phyloP scores from a whole-genome alignment of 2,797 vertebrate genomes.

The Glyptemys insculpta region DNA sequence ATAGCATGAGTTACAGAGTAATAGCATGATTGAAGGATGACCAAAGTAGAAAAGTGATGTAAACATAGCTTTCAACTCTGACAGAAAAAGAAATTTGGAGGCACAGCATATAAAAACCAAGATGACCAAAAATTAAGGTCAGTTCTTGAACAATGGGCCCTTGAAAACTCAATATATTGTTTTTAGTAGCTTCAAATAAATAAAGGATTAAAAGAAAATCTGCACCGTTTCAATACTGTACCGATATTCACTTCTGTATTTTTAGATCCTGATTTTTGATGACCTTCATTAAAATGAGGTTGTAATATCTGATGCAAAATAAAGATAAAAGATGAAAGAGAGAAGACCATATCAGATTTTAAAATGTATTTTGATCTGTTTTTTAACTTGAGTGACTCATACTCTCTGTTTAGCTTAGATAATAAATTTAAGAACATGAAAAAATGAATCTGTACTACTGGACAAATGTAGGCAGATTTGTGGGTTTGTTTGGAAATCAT shows the following conservation, averaged over 20 bases:
- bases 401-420: not conserved
- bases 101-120: not conserved
- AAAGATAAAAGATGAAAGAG: not conserved
- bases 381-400: not conserved
- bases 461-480: not conserved
- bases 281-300: not conserved
- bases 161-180: not conserved
- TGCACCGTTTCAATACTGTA: not conserved
- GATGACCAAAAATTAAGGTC: not conserved
- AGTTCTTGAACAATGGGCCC: not conserved
- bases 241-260: not conserved
- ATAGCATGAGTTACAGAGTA: not conserved
- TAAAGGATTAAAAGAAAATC: not conserved
- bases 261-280: not conserved
- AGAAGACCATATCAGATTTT: not conserved
- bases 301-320: not conserved
- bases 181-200: not conserved
- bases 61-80: not conserved
- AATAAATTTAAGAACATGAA: not conserved
- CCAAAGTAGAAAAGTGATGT: fast-evolving
- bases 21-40: not conserved
- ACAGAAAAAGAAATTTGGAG: not conserved
- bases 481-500: not conserved
- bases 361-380: not conserved
- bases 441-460: not conserved